A percentile compares a stretch with the other conserved stretches of the same genome.
Conservation (phyloP, 2,113 vertebrate species). For the Glaucomys volans region DNA sequence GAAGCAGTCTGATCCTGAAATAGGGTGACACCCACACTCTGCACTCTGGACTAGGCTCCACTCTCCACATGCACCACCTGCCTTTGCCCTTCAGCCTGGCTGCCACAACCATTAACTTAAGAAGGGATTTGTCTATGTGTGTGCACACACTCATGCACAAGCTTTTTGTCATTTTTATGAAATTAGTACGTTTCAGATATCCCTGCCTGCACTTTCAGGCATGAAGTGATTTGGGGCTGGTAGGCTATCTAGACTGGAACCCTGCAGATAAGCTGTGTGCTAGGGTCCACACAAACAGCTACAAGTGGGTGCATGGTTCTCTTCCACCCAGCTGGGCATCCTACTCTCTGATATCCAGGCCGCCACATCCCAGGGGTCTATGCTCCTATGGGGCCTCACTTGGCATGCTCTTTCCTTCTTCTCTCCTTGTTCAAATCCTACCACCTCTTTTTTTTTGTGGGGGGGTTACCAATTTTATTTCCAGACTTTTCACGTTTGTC, state of each 20-base stretch:
- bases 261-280: neutral
- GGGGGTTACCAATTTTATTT: too few relatives aligned
- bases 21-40: too few relatives aligned
- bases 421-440: neutral
- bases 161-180: neutral
- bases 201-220: neutral
- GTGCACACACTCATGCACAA: neutral
- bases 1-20: neutral
- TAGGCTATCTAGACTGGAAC: neutral
- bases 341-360: neutral
- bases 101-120: neutral
- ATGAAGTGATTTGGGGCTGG: neutral
- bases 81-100: neutral
- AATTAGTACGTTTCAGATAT: neutral
- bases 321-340: neutral
- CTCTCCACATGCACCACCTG: too few relatives aligned
- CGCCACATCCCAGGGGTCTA: neutral
- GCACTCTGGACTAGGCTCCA: too few relatives aligned
- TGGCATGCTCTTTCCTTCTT: neutral
- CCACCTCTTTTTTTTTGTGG: too few relatives aligned
- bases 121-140: neutral
- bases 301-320: neutral
- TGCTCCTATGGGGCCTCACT: neutral
- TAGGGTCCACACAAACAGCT: fast-evolving
- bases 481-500: too few relatives aligned